Evolutionary conservation across 53 echinoderm and acorn worm genomes (phyloP), one percentile per base, ranked within the genome.

Genomic region (Zoroaster sp.): DNA sequence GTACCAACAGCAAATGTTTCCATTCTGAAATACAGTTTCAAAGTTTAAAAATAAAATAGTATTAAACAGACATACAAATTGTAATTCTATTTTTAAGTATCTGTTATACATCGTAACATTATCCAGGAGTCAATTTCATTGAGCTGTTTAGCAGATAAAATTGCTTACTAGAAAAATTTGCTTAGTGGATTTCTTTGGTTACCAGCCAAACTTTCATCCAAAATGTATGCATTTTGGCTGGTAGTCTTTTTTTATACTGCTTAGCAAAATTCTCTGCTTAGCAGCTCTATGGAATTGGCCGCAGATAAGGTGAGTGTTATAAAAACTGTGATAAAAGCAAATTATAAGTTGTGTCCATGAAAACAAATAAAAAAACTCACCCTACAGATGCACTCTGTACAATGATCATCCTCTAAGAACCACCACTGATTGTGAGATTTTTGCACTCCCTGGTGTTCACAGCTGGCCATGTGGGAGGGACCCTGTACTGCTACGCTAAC

Each of bases 361-460:
- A 3, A 34, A 52, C 18, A 20, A 14, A 32, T 35, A 39, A 30
- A 21, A 69, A 65, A 21, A 88, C 94, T 94, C 63, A 97, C 98
- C 95, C 73, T 87, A 46, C 98, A 97, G 33, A 88, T 70, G 77
- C 98, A 97, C 35, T 97, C 98, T 25, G 94, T 87, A 43, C 98
- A 97, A 13, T 77, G 88, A 78, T 97, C 98, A 23, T 92, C 91
- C 17, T 92, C 90, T 68, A 97, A 69, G 47, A 89, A 89, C 98
- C 98, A 97, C 46, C 95, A 91, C 46, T 95, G 86, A 67, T 94
- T 94, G 83, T 95, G 88, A 0, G 87, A 49, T 43, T 92, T 92
- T 15, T 72, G 66, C 34, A 51, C 69, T 21, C 94, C 93, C 33
- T 89, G 81, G 12, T 73, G 77, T 17, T 75, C 74, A 76, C 98